A percentile compares a stretch with the other conserved stretches of the same genome.
phyloP scores from a whole-genome alignment of 1,140 invertebrate genomes.

The Dendrolimus kikuchii region DNA sequence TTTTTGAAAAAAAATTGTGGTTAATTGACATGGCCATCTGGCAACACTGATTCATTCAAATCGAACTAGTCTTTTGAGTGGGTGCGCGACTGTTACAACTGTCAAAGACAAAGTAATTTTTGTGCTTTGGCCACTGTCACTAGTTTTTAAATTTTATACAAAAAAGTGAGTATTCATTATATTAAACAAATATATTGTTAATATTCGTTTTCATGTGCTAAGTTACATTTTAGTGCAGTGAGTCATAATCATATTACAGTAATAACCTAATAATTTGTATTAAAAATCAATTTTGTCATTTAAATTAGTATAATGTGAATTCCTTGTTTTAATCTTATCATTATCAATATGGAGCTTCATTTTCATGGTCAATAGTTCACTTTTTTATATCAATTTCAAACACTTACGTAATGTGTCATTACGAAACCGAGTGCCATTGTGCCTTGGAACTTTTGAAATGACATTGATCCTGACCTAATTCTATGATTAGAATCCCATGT shows the following conservation, averaged over 20 bases:
- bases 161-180: background rate
- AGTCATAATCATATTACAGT: too few species aligned
- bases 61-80: slow-evolving; percentile 1
- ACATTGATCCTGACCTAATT: slow-evolving; percentile 64
- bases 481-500: slow-evolving; percentile 11
- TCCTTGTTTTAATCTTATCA: too few species aligned
- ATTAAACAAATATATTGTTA: too few species aligned
- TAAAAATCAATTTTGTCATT: too few species aligned
- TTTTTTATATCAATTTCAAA: slow-evolving; percentile 3
- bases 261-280: too few species aligned
- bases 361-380: background rate
- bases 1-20: too few species aligned
- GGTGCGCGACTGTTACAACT: background rate
- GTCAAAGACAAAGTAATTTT: background rate
- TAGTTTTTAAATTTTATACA: background rate
- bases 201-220: too few species aligned
- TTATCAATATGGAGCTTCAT: background rate
- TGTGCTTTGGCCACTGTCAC: background rate
- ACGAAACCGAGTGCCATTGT: slow-evolving; percentile 32
- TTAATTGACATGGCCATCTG: too few species aligned
- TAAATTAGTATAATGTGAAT: too few species aligned
- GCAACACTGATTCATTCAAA: slow-evolving; percentile 5
- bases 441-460: slow-evolving; percentile 41
- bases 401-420: slow-evolving; percentile 61
- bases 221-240: too few species aligned